Base-by-base conservation (phyloP, 2,797 vertebrate genomes). In the Pipistrellus kuhlii region DNA sequence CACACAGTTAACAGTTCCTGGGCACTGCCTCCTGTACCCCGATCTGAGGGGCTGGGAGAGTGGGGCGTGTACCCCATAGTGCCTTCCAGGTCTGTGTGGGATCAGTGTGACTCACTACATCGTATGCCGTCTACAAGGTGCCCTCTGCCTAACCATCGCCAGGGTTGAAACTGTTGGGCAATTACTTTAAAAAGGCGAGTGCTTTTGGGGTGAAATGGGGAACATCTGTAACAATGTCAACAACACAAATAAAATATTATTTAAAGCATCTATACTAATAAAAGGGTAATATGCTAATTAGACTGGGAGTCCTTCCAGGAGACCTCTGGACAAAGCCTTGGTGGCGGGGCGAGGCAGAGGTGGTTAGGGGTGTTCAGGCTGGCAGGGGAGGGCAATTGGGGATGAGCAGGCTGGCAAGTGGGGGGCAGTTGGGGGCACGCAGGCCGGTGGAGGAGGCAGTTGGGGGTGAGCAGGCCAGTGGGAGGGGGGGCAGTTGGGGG, bases 41-140 rank as follows among this genome's bases (percentile, higher is more conserved):
- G 30, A 64, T 8, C 41, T 8, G 44, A 88, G 44, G 5, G 15
- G 25, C 76, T 12, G 8, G 55, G n/a, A 9, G 17, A 11, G 5
- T 53, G 23, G 38, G 27, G 59, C 14, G 8, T 0, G 6, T 5
- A 53, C 38, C 38, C 11, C 23, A 0, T 5, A n/a, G 66, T 35
- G 12, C 35, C 27, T 90, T 41, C 75, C 8, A 5, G 0, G 6
- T 57, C 66, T 27, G 9, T 9, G 83, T 7, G 18, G n/a, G 10
- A 6, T 59, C 51, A 11, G 20, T 23, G 41, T 81, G 10, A 27
- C n/a, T 25, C 46, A 78, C 46, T 11, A 18, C 41, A n/a, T 81
- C 51, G 27, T 41, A 41, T 38, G 44, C 44, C 20, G 20, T 11
- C 66, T 38, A 8, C 66, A 27, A 44, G 75, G 41, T 75, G n/a